These are phyloP conservation scores for Corythucha ciliata DNA, from an alignment of 2,888 invertebrate species.

Conservation along the genomic window DNA sequence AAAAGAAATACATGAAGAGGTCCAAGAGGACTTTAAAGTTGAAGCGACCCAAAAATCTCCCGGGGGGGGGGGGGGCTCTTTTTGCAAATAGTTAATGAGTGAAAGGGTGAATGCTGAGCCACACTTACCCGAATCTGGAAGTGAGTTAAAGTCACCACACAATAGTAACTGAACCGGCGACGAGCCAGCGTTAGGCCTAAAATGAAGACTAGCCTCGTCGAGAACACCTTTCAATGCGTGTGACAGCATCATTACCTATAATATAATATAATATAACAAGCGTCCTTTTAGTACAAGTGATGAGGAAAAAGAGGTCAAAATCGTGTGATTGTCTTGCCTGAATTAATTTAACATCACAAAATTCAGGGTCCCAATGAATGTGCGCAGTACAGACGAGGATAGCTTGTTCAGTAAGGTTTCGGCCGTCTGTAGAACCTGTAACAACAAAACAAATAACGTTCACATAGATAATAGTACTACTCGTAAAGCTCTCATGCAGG, in stretches of 20 bases:
- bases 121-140: conserved; percentile 78
- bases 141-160: conserved; percentile 97
- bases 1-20: too few species aligned
- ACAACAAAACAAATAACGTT: not conserved
- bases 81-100: not conserved
- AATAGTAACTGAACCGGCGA: conserved; percentile 81
- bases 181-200: conserved; percentile 61
- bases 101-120: not conserved
- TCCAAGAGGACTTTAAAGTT: too few species aligned
- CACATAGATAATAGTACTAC: too few species aligned
- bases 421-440: conserved; percentile 22
- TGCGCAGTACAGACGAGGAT: conserved; percentile 96
- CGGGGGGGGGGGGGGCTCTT: too few species aligned
- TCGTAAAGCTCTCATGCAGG: too few species aligned
- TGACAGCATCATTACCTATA: conserved; percentile 94
- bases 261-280: not conserved
- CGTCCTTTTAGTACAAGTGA: not conserved
- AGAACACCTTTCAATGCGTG: conserved; percentile 82
- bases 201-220: conserved; percentile 73
- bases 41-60: not conserved
- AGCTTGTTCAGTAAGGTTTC: conserved; percentile 49
- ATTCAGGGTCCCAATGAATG: conserved; percentile 99
- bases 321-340: conserved; percentile 49
- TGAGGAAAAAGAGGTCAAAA: not conserved
- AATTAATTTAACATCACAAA: conserved; percentile 97